These are phyloP conservation scores for Ceuthmochares aereus DNA, from an alignment of 2,113 vertebrate genomes.

Conservation along the genomic window DNA sequence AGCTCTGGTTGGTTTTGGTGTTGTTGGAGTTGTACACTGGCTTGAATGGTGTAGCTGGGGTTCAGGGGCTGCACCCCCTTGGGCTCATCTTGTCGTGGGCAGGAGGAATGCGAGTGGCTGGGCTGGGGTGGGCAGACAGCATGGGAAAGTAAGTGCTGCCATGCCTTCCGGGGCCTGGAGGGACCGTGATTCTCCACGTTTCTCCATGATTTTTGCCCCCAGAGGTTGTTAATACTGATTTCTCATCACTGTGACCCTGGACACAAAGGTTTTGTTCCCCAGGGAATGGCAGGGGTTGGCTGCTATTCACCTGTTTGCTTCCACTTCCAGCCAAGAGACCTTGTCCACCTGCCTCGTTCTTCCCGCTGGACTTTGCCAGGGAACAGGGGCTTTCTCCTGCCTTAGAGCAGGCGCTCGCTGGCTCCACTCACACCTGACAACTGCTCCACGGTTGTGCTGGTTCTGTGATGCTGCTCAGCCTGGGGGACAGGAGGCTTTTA, in stretches of 20 bases:
- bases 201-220: neutral
- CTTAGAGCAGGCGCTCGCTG: neutral
- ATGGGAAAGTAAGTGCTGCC: too few species aligned
- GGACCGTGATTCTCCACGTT: too few species aligned
- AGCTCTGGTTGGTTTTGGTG: too few species aligned
- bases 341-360: neutral
- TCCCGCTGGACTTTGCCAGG: neutral
- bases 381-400: neutral
- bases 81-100: too few species aligned
- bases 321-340: neutral
- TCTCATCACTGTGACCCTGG: neutral
- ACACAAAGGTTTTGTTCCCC: neutral
- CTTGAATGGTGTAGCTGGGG: too few species aligned
- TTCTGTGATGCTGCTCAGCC: neutral
- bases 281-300: neutral
- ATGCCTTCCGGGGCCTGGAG: too few species aligned
- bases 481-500: rapidly evolving
- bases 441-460: neutral
- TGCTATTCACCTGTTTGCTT: neutral
- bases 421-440: neutral
- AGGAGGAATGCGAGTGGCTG: neutral
- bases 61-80: too few species aligned
- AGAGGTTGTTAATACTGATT: neutral
- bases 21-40: too few species aligned
- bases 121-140: too few species aligned